Evolutionary conservation across 2,888 invertebrate genomes (phyloP), one percentile per base, ranked within the genome.

Genomic region (Axea sp.): DNA sequence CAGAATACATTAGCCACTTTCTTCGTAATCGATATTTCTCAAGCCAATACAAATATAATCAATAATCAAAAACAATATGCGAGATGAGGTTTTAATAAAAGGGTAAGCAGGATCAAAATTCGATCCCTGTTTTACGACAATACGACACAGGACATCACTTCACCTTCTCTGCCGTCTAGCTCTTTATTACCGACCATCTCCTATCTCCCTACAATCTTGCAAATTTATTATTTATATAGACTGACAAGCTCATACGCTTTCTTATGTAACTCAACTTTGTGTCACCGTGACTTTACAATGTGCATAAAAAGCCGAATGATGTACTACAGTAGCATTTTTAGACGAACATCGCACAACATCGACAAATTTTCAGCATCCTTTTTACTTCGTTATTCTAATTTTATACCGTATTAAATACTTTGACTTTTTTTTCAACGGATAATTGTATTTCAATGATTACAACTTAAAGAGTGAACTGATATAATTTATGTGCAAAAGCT

Each of bases 111-210:
- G 79, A 81, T 82, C 80, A 80, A 79, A 81, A 81, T 78, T 77
- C 76, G 78, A 78, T 80, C 79, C 81, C 82, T 80, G 82, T 82
- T 86, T 85, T 86, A 86, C 79, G 84, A 84, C 82, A 83, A 73
- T 72, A 81, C 81, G 83, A 86, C 86, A 86, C 82, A 85, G 83
- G 81, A 86, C 84, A 82, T 86, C 86, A 86, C 86, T 86, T 84
- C 79, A 80, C 77, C 79, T 81, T 79, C 78, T 78, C 82, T 77
- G 81, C 83, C 76, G 76, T 74, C 77, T 67, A 41, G 68, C 41
- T 81, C 83, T 86, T 86, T 86, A 85, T 84, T 81, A 78, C 79
- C 71, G 75, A 77, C 75, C 77, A 78, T 80, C 77, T 79, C 78
- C 75, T 53, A 67, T 75, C 76, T 78, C 73, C 78, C 77, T 76